A percentile compares a stretch with the other conserved stretches of the same genome.
phyloP scores from a whole-genome alignment of 2,797 vertebrate species.

The Telmatherina bonti region DNA sequence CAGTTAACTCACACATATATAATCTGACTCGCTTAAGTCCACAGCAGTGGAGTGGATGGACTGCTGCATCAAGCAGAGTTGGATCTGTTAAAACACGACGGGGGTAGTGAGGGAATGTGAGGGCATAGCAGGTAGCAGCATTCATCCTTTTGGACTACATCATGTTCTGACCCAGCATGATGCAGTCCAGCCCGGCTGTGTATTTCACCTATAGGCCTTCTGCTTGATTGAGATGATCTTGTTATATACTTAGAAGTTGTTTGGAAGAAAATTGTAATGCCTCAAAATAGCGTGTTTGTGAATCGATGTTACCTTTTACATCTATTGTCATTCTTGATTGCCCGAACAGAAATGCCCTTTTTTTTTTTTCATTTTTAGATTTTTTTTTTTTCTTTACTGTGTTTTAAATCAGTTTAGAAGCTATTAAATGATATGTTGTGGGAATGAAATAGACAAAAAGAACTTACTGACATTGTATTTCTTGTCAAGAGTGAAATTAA shows the following conservation, averaged over 20 bases:
- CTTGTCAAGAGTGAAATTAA: conserved; percentile 16
- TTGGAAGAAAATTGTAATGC: conserved; percentile 16
- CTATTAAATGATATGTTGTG: conserved; percentile 40
- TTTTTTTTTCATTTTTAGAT: neutral
- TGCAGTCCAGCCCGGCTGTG: conserved; percentile 16
- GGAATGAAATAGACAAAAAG: conserved; percentile 23
- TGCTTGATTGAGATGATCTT: conserved; percentile 13
- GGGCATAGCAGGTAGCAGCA: conserved; percentile 65
- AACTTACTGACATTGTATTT: conserved; percentile 32
- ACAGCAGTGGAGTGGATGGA: conserved; percentile 65
- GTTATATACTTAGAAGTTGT: conserved; percentile 3
- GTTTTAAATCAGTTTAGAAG: conserved; percentile 2
- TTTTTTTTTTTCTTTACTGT: neutral
- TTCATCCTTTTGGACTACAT: conserved; percentile 60
- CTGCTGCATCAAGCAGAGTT: conserved; percentile 70
- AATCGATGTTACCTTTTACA: conserved; percentile 4
- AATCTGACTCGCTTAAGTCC: conserved; percentile 15
- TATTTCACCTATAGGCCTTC: neutral
- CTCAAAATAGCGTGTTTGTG: conserved; percentile 5
- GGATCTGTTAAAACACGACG: conserved; percentile 71
- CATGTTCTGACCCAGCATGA: conserved; percentile 56
- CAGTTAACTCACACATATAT: conserved; percentile 21
- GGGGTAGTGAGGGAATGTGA: conserved; percentile 55
- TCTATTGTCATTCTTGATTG: conserved; percentile 16
- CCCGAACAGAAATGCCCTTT: conserved; percentile 21